phyloP scores from a whole-genome alignment of 1,140 invertebrate species.

The Drosophila busckii region DNA sequence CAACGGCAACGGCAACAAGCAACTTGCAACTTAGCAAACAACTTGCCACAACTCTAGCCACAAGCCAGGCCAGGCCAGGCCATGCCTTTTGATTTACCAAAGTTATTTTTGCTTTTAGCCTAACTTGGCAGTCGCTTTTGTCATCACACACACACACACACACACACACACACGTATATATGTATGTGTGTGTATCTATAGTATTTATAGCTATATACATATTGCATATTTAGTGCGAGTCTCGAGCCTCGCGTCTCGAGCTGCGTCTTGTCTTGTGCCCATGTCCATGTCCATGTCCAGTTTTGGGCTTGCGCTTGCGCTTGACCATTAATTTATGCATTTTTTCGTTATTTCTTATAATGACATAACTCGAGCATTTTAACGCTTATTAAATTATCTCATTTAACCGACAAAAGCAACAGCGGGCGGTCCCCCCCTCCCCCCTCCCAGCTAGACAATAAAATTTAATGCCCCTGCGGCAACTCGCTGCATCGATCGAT shows the following conservation, averaged over 20 bases:
- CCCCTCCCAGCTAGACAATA: conserved; percentile 62
- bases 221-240: too few species aligned
- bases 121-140: conserved; percentile 62
- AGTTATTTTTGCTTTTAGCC: conserved; percentile 61
- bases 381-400: conserved; percentile 79
- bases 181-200: not conserved
- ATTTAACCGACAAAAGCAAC: conserved; percentile 65
- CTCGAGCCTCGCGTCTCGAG: too few species aligned
- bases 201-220: too few species aligned
- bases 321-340: conserved; percentile 57
- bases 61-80: too few species aligned
- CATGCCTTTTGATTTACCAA: conserved; percentile 60
- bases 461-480: conserved; percentile 50
- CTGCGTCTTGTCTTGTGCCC: too few species aligned
- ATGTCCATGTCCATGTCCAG: not conserved
- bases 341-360: conserved; percentile 77
- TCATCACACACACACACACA: conserved; percentile 2
- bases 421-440: conserved; percentile 50
- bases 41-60: too few species aligned
- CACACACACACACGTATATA: conserved; percentile 4
- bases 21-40: conserved; percentile 20
- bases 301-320: not conserved
- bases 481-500: conserved; percentile 22
- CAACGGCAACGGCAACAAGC: conserved; percentile 26
- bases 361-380: conserved; percentile 79